These are phyloP conservation scores for Cryptoleucopteryx plumbea DNA, from an alignment of 2,113 vertebrate species.

Conservation along the genomic window DNA sequence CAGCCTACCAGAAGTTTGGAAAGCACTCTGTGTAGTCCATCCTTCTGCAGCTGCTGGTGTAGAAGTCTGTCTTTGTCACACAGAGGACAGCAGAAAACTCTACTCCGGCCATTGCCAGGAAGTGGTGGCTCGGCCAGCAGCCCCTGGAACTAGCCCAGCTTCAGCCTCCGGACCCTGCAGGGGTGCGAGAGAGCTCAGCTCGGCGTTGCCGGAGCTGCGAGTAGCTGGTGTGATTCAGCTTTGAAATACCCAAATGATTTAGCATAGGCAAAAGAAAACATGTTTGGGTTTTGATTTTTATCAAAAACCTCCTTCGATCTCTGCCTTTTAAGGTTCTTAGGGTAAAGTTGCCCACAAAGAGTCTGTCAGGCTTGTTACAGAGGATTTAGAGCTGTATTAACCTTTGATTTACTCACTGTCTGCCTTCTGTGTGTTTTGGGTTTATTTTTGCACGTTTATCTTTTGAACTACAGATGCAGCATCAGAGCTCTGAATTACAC, in stretches of 20 bases:
- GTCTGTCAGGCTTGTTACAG: neutral
- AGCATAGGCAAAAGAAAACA: neutral
- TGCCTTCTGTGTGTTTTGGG: constrained; percentile 6
- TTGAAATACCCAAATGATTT: neutral
- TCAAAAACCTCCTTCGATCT: neutral
- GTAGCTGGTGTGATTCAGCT: neutral
- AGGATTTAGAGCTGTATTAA: constrained; percentile 21
- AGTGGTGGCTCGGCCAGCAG: neutral
- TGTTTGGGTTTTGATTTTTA: neutral
- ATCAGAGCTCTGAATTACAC: neutral
- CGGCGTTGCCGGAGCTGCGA: rapidly evolving
- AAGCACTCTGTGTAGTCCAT: rapidly evolving
- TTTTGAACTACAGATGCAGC: neutral
- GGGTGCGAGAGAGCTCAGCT: neutral
- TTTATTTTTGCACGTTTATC: constrained; percentile 25
- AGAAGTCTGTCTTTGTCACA: neutral
- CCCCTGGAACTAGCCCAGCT: neutral
- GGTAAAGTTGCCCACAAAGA: neutral
- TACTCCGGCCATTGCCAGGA: rapidly evolving
- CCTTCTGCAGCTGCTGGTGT: neutral
- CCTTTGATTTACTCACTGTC: neutral
- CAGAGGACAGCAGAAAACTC: neutral
- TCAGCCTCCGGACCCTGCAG: neutral
- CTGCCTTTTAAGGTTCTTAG: constrained; percentile 18
- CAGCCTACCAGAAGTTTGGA: neutral